A percentile compares a stretch with the other conserved stretches of the same genome.
These are phyloP conservation scores for Pseudobourletiella spinata DNA, from an alignment of 1,140 invertebrate genomes.

Conservation along the genomic window DNA sequence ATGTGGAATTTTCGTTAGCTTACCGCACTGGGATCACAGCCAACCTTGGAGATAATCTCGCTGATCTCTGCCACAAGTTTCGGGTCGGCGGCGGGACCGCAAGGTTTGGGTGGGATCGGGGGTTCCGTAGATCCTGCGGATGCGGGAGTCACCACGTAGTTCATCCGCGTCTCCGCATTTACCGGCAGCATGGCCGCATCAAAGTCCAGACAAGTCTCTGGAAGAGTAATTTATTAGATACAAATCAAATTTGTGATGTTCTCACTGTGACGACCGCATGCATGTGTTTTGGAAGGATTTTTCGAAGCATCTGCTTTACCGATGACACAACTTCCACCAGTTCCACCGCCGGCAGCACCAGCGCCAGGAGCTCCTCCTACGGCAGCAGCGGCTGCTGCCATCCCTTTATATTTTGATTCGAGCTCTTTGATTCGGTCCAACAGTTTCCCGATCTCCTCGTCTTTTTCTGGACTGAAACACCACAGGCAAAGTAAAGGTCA, in stretches of 20 bases:
- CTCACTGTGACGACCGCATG: no score
- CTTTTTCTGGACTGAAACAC: neutral
- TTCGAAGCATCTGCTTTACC: no score
- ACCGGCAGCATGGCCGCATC: neutral
- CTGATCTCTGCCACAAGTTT: no score
- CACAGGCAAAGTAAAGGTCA: neutral
- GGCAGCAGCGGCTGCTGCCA: neutral
- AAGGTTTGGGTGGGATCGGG: no score
- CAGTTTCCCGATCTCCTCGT: conserved; percentile 7
- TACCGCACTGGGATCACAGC: neutral
- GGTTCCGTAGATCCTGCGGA: no score
- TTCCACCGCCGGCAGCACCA: neutral
- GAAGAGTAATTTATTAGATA: neutral
- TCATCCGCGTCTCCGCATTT: neutral
- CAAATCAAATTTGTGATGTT: no score
- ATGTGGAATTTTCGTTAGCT: no score
- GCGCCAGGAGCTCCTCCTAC: no score
- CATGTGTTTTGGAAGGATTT: no score
- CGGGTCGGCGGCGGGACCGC: no score
- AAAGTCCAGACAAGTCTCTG: neutral
- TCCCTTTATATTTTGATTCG: neutral
- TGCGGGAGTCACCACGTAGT: conserved; percentile 2
- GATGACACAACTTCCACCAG: neutral
- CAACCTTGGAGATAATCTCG: no score
- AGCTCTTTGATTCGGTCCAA: neutral